phyloP scores from a whole-genome alignment of 2,797 vertebrate species.

The Poliocrania exsul region DNA sequence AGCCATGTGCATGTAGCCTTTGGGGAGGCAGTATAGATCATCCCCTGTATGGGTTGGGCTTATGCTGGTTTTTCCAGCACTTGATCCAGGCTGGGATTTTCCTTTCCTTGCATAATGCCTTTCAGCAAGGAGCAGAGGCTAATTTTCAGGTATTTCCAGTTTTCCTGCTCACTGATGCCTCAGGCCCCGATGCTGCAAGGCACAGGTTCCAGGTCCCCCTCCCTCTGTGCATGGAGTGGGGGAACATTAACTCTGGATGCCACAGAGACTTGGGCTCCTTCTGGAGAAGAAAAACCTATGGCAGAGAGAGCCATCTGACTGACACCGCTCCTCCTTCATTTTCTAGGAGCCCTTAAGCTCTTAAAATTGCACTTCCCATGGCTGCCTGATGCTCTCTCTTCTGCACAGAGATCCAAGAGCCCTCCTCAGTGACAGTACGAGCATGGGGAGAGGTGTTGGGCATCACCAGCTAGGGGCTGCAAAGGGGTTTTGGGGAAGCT shows the following conservation, averaged over 20 bases:
- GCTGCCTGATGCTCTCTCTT: not conserved
- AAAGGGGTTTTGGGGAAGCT: not conserved
- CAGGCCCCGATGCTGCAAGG: not conserved
- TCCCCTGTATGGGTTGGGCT: not conserved
- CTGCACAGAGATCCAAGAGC: not conserved
- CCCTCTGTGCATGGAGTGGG: not conserved
- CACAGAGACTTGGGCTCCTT: not conserved
- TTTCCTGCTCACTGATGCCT: conserved; percentile 1
- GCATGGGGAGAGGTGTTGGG: not conserved
- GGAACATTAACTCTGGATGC: not conserved
- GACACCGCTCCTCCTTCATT: not conserved
- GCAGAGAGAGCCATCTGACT: not conserved
- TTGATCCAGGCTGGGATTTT: conserved; percentile 2
- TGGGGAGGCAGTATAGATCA: not conserved
- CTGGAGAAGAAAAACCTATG: not conserved
- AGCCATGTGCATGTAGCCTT: not conserved
- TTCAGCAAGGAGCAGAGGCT: not conserved
- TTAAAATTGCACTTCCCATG: not conserved
- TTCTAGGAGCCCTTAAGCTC: not conserved
- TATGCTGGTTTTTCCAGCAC: not conserved
- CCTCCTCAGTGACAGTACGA: rapidly evolving
- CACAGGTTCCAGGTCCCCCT: rapidly evolving
- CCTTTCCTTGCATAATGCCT: conserved; percentile 10
- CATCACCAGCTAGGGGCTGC: not conserved
- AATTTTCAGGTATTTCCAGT: conserved; percentile 63